A percentile compares a stretch with the other conserved stretches of the same genome.
Evolutionary conservation across 2,888 invertebrate species (phyloP).

Genomic region (Charanyca ferruginea): DNA sequence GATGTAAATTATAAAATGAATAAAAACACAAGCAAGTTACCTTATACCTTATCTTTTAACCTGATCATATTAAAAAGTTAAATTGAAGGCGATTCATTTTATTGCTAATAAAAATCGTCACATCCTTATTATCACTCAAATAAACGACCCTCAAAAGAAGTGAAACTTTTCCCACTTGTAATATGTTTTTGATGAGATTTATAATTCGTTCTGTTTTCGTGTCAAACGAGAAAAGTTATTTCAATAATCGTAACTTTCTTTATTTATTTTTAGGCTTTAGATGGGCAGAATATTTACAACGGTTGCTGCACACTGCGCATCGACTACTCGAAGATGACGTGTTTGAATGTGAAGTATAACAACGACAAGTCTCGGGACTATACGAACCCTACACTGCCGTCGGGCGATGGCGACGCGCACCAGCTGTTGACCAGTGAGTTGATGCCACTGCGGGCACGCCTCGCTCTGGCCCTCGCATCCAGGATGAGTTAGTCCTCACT

Average conservation of each 20-base stretch:
- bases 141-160: constrained; percentile 68
- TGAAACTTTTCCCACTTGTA: constrained; percentile 68
- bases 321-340: constrained; percentile 99
- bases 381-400: constrained; percentile 99
- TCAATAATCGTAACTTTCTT: constrained; percentile 61
- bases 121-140: constrained; percentile 64
- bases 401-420: constrained; percentile 95
- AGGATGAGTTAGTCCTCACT: constrained; percentile 92
- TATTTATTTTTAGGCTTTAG: constrained; percentile 93
- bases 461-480: constrained; percentile 89
- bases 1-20: constrained; percentile 44
- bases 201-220: constrained; percentile 69
- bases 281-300: constrained; percentile 99
- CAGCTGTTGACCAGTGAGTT: constrained; percentile 93
- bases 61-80: constrained; percentile 60
- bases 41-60: constrained; percentile 30
- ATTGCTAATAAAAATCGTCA: constrained; percentile 61
- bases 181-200: constrained; percentile 72
- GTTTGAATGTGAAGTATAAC: constrained; percentile 99
- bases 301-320: constrained; percentile 99
- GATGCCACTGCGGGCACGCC: constrained; percentile 89
- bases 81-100: constrained; percentile 61
- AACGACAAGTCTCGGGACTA: constrained; percentile 99
- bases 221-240: constrained; percentile 73
- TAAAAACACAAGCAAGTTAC: constrained; percentile 21